These are phyloP conservation scores for Petroica traversi DNA, from an alignment of 2,113 vertebrate species.

Conservation along the genomic window DNA sequence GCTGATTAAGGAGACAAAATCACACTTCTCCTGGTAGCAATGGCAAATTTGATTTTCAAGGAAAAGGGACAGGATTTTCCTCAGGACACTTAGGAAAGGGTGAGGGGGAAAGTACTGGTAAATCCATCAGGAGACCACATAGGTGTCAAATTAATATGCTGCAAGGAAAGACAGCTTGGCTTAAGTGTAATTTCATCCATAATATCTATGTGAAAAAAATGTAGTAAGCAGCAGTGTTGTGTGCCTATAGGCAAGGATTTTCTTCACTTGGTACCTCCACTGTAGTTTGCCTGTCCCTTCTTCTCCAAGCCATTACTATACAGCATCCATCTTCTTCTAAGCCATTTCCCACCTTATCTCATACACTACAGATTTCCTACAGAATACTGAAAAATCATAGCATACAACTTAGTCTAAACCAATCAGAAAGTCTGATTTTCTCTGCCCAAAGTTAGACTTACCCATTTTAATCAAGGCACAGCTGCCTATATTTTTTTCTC, in stretches of 20 bases:
- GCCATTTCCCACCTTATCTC: background rate
- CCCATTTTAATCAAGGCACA: background rate
- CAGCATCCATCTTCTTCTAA: background rate
- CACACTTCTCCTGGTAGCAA: accelerated
- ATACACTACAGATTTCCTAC: background rate
- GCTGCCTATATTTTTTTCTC: background rate
- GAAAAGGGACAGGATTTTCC: background rate
- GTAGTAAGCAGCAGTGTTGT: background rate
- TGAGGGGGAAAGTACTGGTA: background rate
- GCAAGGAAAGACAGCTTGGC: background rate
- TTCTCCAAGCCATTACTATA: background rate
- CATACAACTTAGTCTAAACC: conserved; percentile 12
- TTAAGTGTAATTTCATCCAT: background rate
- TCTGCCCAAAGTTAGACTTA: conserved; percentile 25
- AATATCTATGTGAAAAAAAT: background rate
- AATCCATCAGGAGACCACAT: background rate
- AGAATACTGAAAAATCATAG: conserved; percentile 34
- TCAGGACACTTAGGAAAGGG: background rate
- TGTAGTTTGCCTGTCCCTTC: background rate
- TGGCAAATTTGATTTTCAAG: background rate
- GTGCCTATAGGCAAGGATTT: background rate
- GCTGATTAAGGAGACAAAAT: background rate
- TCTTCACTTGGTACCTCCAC: background rate
- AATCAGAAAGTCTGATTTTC: conserved; percentile 20
- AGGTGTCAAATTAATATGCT: background rate